A percentile compares a stretch with the other conserved stretches of the same genome.
These are phyloP conservation scores for Ichneumon xanthorius DNA, from an alignment of 2,888 invertebrate genomes.

Conservation along the genomic window DNA sequence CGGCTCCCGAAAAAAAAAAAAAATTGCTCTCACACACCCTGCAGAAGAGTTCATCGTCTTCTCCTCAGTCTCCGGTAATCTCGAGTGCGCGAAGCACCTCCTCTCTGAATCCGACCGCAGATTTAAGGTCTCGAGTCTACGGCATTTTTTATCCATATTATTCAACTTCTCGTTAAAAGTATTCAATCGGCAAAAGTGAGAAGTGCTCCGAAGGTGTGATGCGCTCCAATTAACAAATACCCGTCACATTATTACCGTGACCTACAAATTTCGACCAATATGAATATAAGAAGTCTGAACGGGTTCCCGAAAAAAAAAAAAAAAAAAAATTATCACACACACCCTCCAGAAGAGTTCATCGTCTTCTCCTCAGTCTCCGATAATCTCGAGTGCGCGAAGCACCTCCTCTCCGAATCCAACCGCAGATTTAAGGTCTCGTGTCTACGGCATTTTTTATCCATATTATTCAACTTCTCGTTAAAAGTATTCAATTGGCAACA, in stretches of 20 bases:
- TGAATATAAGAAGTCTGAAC: too few relatives aligned
- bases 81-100: conserved; percentile 63
- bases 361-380: conserved; percentile 53
- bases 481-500: not conserved
- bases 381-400: conserved; percentile 60
- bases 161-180: not conserved
- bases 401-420: conserved; percentile 35
- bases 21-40: conserved; percentile 36
- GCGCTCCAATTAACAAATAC: conserved; percentile 53
- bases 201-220: conserved; percentile 56
- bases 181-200: not conserved
- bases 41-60: conserved; percentile 44
- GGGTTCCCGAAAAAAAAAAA: too few relatives aligned
- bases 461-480: conserved; percentile 1
- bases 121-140: not conserved
- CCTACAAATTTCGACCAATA: conserved; percentile 31
- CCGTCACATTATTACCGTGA: conserved; percentile 10
- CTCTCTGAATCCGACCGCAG: conserved; percentile 3
- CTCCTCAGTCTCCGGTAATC: conserved; percentile 46
- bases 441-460: conserved; percentile 21
- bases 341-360: conserved; percentile 31
- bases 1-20: conserved; percentile 46
- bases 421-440: not conserved
- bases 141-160: conserved; percentile 32
- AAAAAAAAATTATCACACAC: conserved; percentile 44